Evolutionary conservation across 2,113 vertebrate genomes (phyloP), one percentile per base, ranked within the genome.

Genomic region (Mola mola): DNA sequence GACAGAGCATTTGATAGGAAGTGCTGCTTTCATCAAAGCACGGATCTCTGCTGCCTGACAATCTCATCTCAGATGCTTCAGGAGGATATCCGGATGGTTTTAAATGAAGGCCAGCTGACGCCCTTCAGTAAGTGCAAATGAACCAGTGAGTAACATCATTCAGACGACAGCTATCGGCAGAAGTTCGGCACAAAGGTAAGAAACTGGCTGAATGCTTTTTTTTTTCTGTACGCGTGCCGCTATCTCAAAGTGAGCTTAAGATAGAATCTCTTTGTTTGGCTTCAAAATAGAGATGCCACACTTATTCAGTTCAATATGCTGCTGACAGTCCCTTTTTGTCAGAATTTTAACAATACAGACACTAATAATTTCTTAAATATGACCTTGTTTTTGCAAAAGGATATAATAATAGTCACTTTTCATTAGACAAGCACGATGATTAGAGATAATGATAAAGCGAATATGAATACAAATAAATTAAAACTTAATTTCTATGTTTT

Each of bases 1-100:
- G 69, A 36, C 51, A 43, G 15, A 76, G 78, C 17, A 36, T 89
- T 84, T 82, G 79, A 89, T 78, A 82, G 60, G 75, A 75, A 49
- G 79, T 66, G 76, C 64, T 67, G 62, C 79, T 88, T 87, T 87
- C 80, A 84, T 85, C 38, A 36, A 62, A 75, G 69, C 83, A 68
- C 74, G 55, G 76, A 77, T 86, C 70, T 79, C 71, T 56, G 48
- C 79, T 75, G 59, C 41, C 52, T 57, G 75, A 75, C 81, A 76
- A 58, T 31, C 76, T 68, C 58, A 44, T 77, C 73, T 71, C 72
- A 69, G 13, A 47, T 68, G 64, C 82, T 78, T 84, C 63, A 55
- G 59, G 57, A 75, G 75, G 68, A 78, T 76, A 71, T 51, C 72
- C 62, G 55, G 62, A 69, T 64, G 78, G 79, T 81, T 87, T 81